Percentiles rank a stretch among this genome's conserved stretches.
These are phyloP conservation scores for Gila robusta DNA, from an alignment of 2,797 vertebrate species.

Conservation along the genomic window DNA sequence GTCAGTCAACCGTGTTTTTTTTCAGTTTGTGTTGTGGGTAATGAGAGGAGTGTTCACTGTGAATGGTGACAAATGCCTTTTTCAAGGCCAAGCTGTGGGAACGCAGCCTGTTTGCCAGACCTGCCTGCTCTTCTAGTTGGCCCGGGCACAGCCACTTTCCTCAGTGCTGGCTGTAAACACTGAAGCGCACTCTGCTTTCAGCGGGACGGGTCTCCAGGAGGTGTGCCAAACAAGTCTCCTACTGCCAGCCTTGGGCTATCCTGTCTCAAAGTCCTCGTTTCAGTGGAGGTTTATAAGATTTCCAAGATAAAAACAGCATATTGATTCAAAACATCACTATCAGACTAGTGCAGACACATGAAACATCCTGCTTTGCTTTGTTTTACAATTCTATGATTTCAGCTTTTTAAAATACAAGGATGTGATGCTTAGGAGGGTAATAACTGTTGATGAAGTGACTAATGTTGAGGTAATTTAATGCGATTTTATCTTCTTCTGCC, in stretches of 20 bases:
- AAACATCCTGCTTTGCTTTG: background rate
- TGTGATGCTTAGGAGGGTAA: background rate
- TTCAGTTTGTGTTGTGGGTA: constrained; percentile 19
- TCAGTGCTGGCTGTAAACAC: constrained; percentile 50
- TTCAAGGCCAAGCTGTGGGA: constrained; percentile 57
- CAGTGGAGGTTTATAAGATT: constrained; percentile 2
- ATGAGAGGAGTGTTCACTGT: constrained; percentile 36
- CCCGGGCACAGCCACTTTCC: constrained; percentile 35
- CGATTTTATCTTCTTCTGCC: background rate
- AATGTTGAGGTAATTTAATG: background rate
- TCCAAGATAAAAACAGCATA: background rate
- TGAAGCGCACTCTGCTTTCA: constrained; percentile 52
- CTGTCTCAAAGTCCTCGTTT: constrained; percentile 60
- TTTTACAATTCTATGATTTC: background rate
- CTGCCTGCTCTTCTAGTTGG: constrained; percentile 50
- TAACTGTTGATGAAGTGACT: background rate
- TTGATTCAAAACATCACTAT: constrained; percentile 16
- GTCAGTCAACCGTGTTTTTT: background rate
- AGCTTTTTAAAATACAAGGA: background rate
- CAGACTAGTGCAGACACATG: background rate
- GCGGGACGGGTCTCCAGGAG: constrained; percentile 56
- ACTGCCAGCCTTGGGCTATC: constrained; percentile 75
- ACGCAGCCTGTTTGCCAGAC: constrained; percentile 53
- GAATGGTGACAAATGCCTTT: constrained; percentile 46
- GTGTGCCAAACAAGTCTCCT: constrained; percentile 58